A percentile compares a stretch with the other conserved stretches of the same genome.
phyloP scores from a whole-genome alignment of 2,113 vertebrate species.

The Syrrhaptes paradoxus region DNA sequence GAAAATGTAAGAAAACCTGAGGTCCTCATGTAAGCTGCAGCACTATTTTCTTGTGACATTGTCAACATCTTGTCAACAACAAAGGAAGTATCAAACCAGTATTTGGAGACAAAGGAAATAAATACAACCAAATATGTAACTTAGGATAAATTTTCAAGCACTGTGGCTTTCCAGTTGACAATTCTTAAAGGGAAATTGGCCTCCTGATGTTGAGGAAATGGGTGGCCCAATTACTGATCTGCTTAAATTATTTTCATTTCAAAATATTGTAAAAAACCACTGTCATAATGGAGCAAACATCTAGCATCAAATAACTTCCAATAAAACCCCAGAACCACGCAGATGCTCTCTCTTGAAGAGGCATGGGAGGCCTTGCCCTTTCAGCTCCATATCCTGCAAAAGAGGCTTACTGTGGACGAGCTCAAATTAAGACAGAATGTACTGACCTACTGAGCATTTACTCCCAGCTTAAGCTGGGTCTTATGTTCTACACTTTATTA shows the following conservation, averaged over 20 bases:
- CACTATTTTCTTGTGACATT: background rate
- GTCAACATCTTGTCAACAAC: background rate
- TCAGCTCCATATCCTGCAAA: background rate
- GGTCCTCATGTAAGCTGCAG: background rate
- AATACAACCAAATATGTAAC: background rate
- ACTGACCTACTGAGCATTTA: background rate
- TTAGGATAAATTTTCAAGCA: background rate
- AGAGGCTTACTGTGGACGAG: background rate
- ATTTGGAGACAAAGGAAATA: background rate
- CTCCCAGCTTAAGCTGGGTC: background rate
- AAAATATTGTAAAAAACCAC: slow-evolving; percentile 4
- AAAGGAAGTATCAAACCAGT: background rate
- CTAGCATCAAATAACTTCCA: background rate
- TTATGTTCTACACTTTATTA: slow-evolving; percentile 1
- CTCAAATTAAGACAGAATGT: slow-evolving; percentile 1
- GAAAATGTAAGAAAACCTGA: background rate
- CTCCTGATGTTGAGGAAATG: background rate
- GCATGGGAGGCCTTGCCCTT: background rate
- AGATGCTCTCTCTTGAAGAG: background rate
- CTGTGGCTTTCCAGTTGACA: background rate
- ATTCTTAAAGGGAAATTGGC: background rate
- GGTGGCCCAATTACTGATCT: background rate
- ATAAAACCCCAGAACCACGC: background rate
- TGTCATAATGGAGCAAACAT: background rate
- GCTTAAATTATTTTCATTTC: background rate